Evolutionary conservation across 2,797 vertebrate species (phyloP).

Genomic region (Simalia tracyae): DNA sequence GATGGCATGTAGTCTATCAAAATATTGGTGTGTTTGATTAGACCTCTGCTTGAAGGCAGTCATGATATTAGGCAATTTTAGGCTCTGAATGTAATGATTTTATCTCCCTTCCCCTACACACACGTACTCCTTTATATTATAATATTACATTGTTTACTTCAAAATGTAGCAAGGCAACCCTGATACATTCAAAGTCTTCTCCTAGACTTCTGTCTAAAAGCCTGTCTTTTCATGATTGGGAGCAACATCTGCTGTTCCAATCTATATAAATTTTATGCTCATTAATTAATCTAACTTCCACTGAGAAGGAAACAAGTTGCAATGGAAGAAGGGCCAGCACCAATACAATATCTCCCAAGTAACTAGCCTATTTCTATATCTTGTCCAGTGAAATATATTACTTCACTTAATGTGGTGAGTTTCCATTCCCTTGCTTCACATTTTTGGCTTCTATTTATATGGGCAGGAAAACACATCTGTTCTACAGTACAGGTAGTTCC

Average conservation of each 20-base stretch:
- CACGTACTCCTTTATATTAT: not conserved
- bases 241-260: not conserved
- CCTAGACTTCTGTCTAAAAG: not conserved
- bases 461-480: not conserved
- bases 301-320: not conserved
- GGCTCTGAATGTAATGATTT: not conserved
- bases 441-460: not conserved
- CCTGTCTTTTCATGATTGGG: not conserved
- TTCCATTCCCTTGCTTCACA: not conserved
- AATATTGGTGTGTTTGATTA: not conserved
- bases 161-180: not conserved
- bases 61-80: not conserved
- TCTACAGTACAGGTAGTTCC: no score
- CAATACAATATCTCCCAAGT: not conserved
- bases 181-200: not conserved
- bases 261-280: not conserved
- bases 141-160: not conserved
- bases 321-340: not conserved
- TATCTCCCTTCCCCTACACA: not conserved
- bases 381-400: not conserved
- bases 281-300: not conserved
- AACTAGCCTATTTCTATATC: not conserved
- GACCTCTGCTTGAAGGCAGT: not conserved
- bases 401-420: not conserved
- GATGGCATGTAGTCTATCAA: not conserved